Evolutionary conservation across 2,113 vertebrate species (phyloP), one percentile per base, ranked within the genome.

Genomic region (Cynocephalus volans): DNA sequence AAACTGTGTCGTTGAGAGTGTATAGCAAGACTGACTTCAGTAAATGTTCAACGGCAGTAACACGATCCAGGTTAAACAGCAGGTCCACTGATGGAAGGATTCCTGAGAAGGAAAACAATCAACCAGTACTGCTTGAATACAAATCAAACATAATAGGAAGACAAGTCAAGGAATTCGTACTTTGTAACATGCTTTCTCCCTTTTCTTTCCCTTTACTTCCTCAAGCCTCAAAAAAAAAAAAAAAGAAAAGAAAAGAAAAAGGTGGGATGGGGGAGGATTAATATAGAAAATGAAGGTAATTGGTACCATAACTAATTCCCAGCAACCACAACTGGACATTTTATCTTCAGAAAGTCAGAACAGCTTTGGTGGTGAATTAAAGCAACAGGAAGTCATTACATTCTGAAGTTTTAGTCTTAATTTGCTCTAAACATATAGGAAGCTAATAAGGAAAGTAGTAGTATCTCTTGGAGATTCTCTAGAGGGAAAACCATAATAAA

Each of bases 1-100:
- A 94, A 48, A 92, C 67, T 0, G 98, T 97, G 17, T 97, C 98
- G 97, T 99, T 98, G 52, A 99, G 98, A 77, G 98, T 99, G 93
- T 99, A 99, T 4, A 99, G 98, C 98, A 99, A 97, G 93, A 99
- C 99, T 0, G 99, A 99, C 98, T 99, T 99, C 82, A 99, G 98
- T 33, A 99, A 97, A 95, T 99, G 98, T 93, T 99, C 99, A 24
- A 99, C 98, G 52, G 98, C 96, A 90, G 99, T 98, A 5, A 99
- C 99, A 56, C 98, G 99, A 88, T 99, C 99, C 97, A 99, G 98
- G 97, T 98, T 99, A 98, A 99, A 99, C 84, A 99, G 99, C 91
- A 99, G 98, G 97, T 99, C 99, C 98, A 99, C 98, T 5, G 98
- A 98, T 21, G 98, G 99, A 94, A 98, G 36, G 2, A 98, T 98